A percentile compares a stretch with the other conserved stretches of the same genome.
These are phyloP conservation scores for Harpalus rubripes DNA, from an alignment of 2,888 invertebrate species.

Conservation along the genomic window DNA sequence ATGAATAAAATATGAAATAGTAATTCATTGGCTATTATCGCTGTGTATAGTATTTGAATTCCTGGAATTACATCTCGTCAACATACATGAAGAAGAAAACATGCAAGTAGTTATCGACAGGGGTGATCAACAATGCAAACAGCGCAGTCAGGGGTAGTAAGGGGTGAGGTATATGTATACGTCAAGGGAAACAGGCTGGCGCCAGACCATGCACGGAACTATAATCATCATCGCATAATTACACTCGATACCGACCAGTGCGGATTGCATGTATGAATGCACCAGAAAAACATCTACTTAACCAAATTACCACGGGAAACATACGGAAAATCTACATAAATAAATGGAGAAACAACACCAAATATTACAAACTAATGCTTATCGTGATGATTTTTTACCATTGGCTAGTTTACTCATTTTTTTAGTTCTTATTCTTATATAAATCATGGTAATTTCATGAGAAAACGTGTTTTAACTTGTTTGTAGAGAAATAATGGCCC, in stretches of 20 bases:
- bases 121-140: slow-evolving; percentile 59
- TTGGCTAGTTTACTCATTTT: too few species aligned
- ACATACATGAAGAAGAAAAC: slow-evolving; percentile 44
- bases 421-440: too few species aligned
- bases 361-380: too few species aligned
- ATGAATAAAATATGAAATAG: not conserved
- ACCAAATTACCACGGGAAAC: not conserved
- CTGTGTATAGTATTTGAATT: not conserved
- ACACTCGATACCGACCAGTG: slow-evolving; percentile 52
- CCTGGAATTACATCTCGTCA: slow-evolving; percentile 6
- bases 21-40: not conserved
- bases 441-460: too few species aligned
- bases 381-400: too few species aligned
- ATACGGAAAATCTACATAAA: too few species aligned
- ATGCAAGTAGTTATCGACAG: slow-evolving; percentile 65
- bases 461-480: too few species aligned
- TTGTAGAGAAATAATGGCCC: too few species aligned
- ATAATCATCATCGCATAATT: slow-evolving; percentile 63
- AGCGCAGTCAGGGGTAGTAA: not conserved
- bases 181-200: slow-evolving; percentile 18
- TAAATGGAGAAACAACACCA: too few species aligned
- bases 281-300: not conserved
- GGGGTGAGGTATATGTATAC: slow-evolving; percentile 7
- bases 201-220: slow-evolving; percentile 61
- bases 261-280: slow-evolving; percentile 57